A percentile compares a stretch with the other conserved stretches of the same genome.
Evolutionary conservation across 2,113 vertebrate genomes (phyloP).

Genomic region (Physeter macrocephalus): DNA sequence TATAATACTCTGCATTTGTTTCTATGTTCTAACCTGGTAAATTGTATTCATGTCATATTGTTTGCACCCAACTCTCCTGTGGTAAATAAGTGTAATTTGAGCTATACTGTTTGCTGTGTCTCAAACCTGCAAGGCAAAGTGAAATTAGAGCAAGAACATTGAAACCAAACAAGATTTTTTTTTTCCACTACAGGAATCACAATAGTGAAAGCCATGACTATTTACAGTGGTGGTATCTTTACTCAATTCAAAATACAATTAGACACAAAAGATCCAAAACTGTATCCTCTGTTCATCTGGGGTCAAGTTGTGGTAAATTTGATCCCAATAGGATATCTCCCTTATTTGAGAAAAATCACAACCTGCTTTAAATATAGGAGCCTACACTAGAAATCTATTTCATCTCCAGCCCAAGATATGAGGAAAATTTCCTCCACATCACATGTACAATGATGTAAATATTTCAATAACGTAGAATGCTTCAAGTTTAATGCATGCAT

Average conservation of each 20-base stretch:
- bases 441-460: conserved; percentile 94
- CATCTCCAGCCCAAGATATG: conserved; percentile 54
- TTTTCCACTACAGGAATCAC: conserved; percentile 44
- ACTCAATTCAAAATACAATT: conserved; percentile 14
- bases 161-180: conserved; percentile 10
- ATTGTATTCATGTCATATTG: conserved; percentile 31
- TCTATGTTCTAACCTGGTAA: conserved; percentile 72
- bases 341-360: conserved; percentile 78
- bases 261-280: conserved; percentile 52
- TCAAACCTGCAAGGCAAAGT: conserved; percentile 66
- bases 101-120: conserved; percentile 56
- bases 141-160: conserved; percentile 37
- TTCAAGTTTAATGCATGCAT: conserved; percentile 96
- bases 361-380: conserved; percentile 72
- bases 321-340: conserved; percentile 67
- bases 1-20: conserved; percentile 71
- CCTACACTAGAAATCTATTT: conserved; percentile 67
- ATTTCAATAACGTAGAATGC: conserved; percentile 90
- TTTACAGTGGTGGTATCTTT: neutral
- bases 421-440: conserved; percentile 71
- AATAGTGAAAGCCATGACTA: conserved; percentile 27
- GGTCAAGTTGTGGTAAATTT: conserved; percentile 71
- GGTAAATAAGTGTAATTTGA: conserved; percentile 68
- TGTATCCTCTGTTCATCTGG: conserved; percentile 51
- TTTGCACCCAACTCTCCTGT: conserved; percentile 63